Percentiles rank a stretch among this genome's conserved stretches.
Evolutionary conservation across 2,113 vertebrate species (phyloP).

Genomic region (Sinocyclocheilus grahami): DNA sequence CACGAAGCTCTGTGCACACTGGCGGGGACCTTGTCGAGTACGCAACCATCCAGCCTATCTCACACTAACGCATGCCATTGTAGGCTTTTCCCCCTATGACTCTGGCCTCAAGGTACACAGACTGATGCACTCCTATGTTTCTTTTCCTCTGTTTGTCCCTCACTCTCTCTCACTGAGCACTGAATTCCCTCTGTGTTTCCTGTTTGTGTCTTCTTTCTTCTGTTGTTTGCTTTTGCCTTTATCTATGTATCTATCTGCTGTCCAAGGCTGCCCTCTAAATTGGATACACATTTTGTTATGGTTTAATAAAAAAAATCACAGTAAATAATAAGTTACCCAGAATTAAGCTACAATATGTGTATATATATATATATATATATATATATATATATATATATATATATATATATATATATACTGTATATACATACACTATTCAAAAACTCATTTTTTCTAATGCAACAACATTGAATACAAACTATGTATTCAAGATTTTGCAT

Average conservation of each 20-base stretch:
- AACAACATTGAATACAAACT: too few species aligned
- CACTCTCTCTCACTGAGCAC: slow-evolving; percentile 58
- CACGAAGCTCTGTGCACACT: slow-evolving; percentile 79
- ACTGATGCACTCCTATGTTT: slow-evolving; percentile 58
- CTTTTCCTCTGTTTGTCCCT: slow-evolving; percentile 22
- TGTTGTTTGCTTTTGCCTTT: slow-evolving; percentile 34
- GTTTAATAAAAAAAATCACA: too few species aligned
- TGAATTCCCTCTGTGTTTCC: slow-evolving; percentile 48
- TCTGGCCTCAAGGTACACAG: slow-evolving; percentile 87
- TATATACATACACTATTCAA: too few species aligned
- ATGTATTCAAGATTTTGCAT: too few species aligned
- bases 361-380: too few species aligned
- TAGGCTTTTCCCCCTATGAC: slow-evolving; percentile 83
- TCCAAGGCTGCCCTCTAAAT: not conserved
- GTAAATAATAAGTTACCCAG: too few species aligned
- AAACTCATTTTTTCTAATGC: too few species aligned
- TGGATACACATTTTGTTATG: not conserved
- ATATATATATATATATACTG: too few species aligned
- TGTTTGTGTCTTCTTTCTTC: slow-evolving; percentile 48
- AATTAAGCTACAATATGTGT: too few species aligned
- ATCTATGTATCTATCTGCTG: not conserved
- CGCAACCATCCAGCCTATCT: slow-evolving; percentile 92
- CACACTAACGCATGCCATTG: slow-evolving; percentile 84
- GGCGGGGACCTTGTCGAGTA: slow-evolving; percentile 92
- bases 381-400: too few species aligned